phyloP scores from a whole-genome alignment of 37 sponge, comb jelly and placozoan genomes.

The Aphrocallistes beatrix region DNA sequence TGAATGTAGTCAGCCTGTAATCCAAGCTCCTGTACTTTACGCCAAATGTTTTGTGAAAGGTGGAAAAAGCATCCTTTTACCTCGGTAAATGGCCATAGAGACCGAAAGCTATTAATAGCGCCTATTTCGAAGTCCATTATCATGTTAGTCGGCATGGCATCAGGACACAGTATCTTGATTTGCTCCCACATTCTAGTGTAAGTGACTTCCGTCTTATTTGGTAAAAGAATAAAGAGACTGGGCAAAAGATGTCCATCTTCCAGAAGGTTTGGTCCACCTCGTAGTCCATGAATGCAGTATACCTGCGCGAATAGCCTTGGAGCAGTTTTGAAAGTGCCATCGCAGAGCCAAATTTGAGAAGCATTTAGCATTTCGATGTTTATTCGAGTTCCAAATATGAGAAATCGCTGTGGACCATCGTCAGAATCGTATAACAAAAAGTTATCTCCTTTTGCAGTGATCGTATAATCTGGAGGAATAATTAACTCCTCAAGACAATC shows the following conservation, averaged over 20 bases:
- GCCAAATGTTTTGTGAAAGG: constrained; percentile 2
- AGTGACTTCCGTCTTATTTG: background rate
- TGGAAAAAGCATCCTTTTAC: constrained; percentile 11
- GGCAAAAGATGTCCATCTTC: background rate
- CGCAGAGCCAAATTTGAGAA: background rate
- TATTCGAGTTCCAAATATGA: background rate
- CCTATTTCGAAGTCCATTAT: constrained; percentile 6
- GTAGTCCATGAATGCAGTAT: background rate
- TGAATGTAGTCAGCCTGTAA: background rate
- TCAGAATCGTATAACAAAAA: constrained; percentile 7
- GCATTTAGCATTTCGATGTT: background rate
- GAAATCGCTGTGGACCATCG: background rate
- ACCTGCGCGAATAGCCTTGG: constrained; percentile 3
- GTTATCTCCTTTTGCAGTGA: constrained; percentile 1
- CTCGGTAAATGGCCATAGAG: background rate
- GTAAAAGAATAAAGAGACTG: constrained; percentile 1
- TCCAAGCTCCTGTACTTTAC: background rate
- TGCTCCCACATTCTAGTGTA: constrained; percentile 17
- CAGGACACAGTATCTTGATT: background rate
- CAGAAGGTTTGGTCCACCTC: constrained; percentile 4
- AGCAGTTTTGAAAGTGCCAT: constrained; percentile 12
- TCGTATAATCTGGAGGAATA: background rate
- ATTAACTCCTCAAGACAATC: background rate
- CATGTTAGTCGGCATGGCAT: background rate
- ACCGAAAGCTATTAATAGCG: background rate